Percentiles rank a stretch among this genome's conserved stretches.
phyloP scores from a whole-genome alignment of 2,888 invertebrate species.

The Orchestes rusci region DNA sequence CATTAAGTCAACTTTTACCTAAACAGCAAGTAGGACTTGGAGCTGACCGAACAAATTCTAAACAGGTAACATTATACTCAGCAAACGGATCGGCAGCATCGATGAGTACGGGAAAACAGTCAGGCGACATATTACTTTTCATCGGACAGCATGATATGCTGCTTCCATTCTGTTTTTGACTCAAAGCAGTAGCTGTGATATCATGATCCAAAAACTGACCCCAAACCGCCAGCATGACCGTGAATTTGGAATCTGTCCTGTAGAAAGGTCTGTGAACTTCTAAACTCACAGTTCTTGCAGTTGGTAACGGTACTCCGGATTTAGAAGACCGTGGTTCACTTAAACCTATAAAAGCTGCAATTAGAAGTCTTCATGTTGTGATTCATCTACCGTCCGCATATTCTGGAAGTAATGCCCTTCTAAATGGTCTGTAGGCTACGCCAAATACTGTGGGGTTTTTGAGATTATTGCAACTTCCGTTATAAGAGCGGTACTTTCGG shows the following conservation, averaged over 20 bases:
- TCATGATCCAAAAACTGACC: conserved; percentile 87
- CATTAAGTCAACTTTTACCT: conserved; percentile 11
- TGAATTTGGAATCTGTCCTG: conserved; percentile 65
- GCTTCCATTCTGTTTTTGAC: conserved; percentile 62
- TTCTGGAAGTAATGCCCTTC: conserved; percentile 63
- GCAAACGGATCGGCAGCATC: conserved; percentile 61
- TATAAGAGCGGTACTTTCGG: conserved; percentile 55
- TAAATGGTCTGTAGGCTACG: conserved; percentile 64
- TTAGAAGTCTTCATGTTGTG: not conserved
- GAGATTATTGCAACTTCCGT: conserved; percentile 74
- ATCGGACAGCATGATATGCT: conserved; percentile 63
- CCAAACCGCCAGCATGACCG: conserved; percentile 81
- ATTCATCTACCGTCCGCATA: conserved; percentile 63
- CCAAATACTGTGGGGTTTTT: conserved; percentile 60
- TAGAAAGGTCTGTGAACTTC: conserved; percentile 68
- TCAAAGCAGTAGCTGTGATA: conserved; percentile 75
- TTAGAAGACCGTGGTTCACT: conserved; percentile 55
- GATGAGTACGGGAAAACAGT: conserved; percentile 71
- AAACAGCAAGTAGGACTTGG: conserved; percentile 70
- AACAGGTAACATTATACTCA: conserved; percentile 62
- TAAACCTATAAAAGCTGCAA: conserved; percentile 45
- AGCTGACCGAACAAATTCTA: conserved; percentile 81
- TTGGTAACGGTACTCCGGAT: conserved; percentile 49
- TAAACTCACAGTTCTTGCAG: conserved; percentile 68
- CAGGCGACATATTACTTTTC: conserved; percentile 53